Base-by-base conservation (phyloP, 2,113 vertebrate species). In the Apistogramma diplotaenia region DNA sequence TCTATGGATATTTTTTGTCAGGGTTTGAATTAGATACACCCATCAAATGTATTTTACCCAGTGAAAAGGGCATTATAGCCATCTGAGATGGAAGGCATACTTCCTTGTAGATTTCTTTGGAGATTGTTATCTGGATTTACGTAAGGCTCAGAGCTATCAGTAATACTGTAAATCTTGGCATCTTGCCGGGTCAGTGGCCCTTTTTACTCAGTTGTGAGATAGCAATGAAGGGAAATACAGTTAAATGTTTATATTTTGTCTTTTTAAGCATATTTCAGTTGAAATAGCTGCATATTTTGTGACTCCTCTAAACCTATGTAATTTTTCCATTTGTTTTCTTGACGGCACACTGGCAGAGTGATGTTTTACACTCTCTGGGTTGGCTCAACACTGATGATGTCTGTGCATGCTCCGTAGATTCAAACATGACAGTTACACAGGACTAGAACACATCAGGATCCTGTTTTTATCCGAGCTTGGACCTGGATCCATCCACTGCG, bases 341-440 rank as follows among this genome's bases (percentile, higher is more conserved):
- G 23, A 23, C 40, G 29, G 40, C 31, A 49, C 58, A 3, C 2
- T 55, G 23, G 29, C 61, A 23, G 0, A 1, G 62, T 18, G 71
- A 53, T 4, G 31, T 67, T 65, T 49, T 67, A 16, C 62, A 27
- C 72, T 25, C 83, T 40, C 2, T 1, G 23, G 46, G 19, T 33
- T 16, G 19, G 75, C 76, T 88, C 40, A 56, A 19, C 88, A n/a
- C 4, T 61, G 21, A 61, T 83, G 70, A 85, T 78, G 62, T 55
- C 62, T 25, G 21, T 23, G 61, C 70, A 70, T 37, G 74, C 78
- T 88, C 83, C 74, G 76, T 35, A 43, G 59, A 40, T 74, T 81
- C 51, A 35, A 53, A 86, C 82, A 74, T 72, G 88, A 87, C 88
- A 87, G 62, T 25, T 40, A 31, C 84, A 19, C 25, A 67, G 58